Conservation (phyloP, 2,113 vertebrate species). For the Istiophorus platypterus region DNA sequence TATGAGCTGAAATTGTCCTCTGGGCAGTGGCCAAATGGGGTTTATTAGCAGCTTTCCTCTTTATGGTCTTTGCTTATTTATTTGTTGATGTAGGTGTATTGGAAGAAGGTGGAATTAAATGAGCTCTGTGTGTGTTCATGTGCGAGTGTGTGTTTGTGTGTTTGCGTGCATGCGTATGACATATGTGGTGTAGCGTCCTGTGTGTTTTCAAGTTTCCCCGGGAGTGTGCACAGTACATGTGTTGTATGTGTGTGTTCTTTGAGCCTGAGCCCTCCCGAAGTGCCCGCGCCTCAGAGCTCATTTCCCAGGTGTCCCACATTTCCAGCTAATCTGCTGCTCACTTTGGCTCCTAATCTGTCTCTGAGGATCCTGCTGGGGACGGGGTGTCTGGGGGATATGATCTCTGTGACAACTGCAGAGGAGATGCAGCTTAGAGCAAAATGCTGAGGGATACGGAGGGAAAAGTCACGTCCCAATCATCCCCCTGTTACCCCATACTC, state of each 20-base stretch:
- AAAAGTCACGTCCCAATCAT: slow-evolving; percentile 47
- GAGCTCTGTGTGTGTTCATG: background rate
- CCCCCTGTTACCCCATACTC: slow-evolving; percentile 13
- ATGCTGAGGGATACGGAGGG: slow-evolving; percentile 48
- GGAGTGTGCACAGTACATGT: slow-evolving; percentile 3
- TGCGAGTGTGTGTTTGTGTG: background rate
- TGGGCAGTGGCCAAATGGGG: slow-evolving; percentile 59
- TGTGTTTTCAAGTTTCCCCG: slow-evolving; percentile 16
- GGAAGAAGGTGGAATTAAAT: slow-evolving; percentile 52
- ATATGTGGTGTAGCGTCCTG: background rate
- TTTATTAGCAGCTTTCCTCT: slow-evolving; percentile 56
- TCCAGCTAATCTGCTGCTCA: slow-evolving; percentile 81
- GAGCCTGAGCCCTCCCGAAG: slow-evolving; percentile 29
- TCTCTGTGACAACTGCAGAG: slow-evolving; percentile 70
- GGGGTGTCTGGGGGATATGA: slow-evolving; percentile 36
- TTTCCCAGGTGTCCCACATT: slow-evolving; percentile 85
- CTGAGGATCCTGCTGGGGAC: slow-evolving; percentile 61
- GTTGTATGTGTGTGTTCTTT: slow-evolving; percentile 35
- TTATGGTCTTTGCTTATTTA: slow-evolving; percentile 60
- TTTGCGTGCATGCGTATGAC: slow-evolving; percentile 6
- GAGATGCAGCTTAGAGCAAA: slow-evolving; percentile 64
- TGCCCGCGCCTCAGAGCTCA: slow-evolving; percentile 63
- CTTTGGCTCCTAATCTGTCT: slow-evolving; percentile 78
- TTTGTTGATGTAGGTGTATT: slow-evolving; percentile 59
- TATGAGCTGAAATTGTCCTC: slow-evolving; percentile 62